Evolutionary conservation across 2,888 invertebrate species (phyloP), one percentile per base, ranked within the genome.

Genomic region (Odontocerum albicorne): DNA sequence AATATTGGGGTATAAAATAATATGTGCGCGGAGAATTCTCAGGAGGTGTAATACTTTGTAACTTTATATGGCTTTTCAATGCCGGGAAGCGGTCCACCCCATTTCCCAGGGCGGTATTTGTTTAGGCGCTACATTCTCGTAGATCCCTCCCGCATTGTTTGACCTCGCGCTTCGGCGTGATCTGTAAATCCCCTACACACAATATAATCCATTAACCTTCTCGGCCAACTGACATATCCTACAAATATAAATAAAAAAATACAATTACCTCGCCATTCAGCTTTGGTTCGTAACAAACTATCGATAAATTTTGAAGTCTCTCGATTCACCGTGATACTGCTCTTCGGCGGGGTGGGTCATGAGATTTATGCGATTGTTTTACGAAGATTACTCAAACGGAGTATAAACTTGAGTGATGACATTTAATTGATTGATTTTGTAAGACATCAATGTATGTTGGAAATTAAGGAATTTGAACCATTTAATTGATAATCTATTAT

Each of bases 31-130:
- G 22, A 43, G 43, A n/a, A 43, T 31, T 46, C 31, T 42, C 36
- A 13, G 1, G 22, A 10, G 19, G 27, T 22, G 45, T 32, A 39
- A 52, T 40, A 39, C 21, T 39, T 46, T 40, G 39, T 32, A 46
- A 32, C 32, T 46, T 46, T 46, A 27, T 32, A 45, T 35, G 39
- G 46, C 31, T 33, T 39, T 46, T 40, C 31, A 13, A 40, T 21
- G 39, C 32, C 35, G 46, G 16, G 39, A 42, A 49, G 46, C 38
- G 39, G 49, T 51, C 38, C 49, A 40, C 43, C 52, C 49, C 52
- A 55, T 52, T 52, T 55, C 52, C 55, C 59, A 45, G 33, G 49
- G 21, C 47, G 47, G 43, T 59, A 49, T 59, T 59, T 59, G 55
- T 55, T 51, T 51, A 44, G 58, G 52, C 38, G 39, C 54, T 45